Conservation (phyloP, 1,140 invertebrate genomes). For the Danaus plexippus region DNA sequence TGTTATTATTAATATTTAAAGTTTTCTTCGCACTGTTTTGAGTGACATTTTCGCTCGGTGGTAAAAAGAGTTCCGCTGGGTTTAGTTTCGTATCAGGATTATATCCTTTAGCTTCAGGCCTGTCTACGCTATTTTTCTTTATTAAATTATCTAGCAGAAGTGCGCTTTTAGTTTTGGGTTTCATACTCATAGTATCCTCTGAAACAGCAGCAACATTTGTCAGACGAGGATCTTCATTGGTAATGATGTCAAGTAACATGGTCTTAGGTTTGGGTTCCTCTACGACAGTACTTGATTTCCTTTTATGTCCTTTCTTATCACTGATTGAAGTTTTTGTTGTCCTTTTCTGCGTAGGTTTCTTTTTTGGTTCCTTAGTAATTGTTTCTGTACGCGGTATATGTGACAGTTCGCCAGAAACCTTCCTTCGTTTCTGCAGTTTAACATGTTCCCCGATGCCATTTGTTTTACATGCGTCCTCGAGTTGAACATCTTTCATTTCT, state of each 20-base stretch:
- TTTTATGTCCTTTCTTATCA: slow-evolving; percentile 52
- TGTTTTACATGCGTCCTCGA: slow-evolving; percentile 61
- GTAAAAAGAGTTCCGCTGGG: slow-evolving; percentile 59
- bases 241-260: slow-evolving; percentile 31
- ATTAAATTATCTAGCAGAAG: slow-evolving; percentile 70
- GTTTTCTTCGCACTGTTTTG: slow-evolving; percentile 51
- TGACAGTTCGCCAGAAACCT: slow-evolving; percentile 65
- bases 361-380: slow-evolving; percentile 53
- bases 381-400: slow-evolving; percentile 45
- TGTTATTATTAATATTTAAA: slow-evolving; percentile 70
- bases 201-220: slow-evolving; percentile 35
- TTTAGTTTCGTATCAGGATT: slow-evolving; percentile 48
- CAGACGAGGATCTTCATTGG: slow-evolving; percentile 38
- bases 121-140: slow-evolving; percentile 72
- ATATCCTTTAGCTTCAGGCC: slow-evolving; percentile 53
- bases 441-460: slow-evolving; percentile 71
- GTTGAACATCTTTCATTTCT: slow-evolving; percentile 63
- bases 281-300: slow-evolving; percentile 40
- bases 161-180: slow-evolving; percentile 67
- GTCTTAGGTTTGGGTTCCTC: slow-evolving; percentile 43
- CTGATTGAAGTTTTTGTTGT: slow-evolving; percentile 33
- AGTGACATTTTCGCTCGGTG: slow-evolving; percentile 44
- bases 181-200: slow-evolving; percentile 43
- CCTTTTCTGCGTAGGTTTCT: slow-evolving; percentile 41
- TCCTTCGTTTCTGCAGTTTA: slow-evolving; percentile 71